Base-by-base conservation (phyloP, 2,797 vertebrate species). In the Anolis apletophallus region DNA sequence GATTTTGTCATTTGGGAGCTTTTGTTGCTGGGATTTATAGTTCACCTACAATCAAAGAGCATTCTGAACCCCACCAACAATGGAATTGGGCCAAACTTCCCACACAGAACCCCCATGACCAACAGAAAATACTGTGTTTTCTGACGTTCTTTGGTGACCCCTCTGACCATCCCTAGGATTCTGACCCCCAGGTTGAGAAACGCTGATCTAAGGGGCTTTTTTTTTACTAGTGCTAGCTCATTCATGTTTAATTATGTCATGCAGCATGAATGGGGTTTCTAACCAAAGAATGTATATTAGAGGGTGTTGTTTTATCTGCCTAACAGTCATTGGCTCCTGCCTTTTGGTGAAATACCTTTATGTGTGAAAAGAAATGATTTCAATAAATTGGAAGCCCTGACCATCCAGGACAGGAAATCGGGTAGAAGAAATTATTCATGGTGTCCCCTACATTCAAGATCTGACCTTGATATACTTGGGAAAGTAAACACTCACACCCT, bases 371-470 rank as follows among this genome's bases (percentile, higher is more conserved):
- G 84, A 88, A 88, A 93, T 93, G 93, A 68, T 71, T 0, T 1
- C 91, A 80, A 92, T 86, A 36, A 81, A 73, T 91, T 81, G 76
- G 87, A 84, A 87, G 55, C 29, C 0, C 59, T 57, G 87, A 87
- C 90, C 92, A 93, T 91, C 52, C 67, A 0, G 17, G 89, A 86
- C 76, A 86, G 88, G 92, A 93, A 94, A 85, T 88, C 86, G 91
- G 88, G 81, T 29, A 80, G 90, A 91, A 94, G 80, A 86, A 90
- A 84, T 95, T 89, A 96, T 92, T 96, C 91, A 91, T 69, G 68
- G 59, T 87, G 80, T 67, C 89, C 90, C 67, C 76, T 92, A 91
- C 88, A 88, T 87, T 88, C 78, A 61, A 54, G 73, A 59, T 1
- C 86, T 95, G 94, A 93, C 92, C 93, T 89, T 89, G 89, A 40